Evolutionary conservation across 1,140 invertebrate species (phyloP), one percentile per base, ranked within the genome.

Genomic region (Drosophila virilis): DNA sequence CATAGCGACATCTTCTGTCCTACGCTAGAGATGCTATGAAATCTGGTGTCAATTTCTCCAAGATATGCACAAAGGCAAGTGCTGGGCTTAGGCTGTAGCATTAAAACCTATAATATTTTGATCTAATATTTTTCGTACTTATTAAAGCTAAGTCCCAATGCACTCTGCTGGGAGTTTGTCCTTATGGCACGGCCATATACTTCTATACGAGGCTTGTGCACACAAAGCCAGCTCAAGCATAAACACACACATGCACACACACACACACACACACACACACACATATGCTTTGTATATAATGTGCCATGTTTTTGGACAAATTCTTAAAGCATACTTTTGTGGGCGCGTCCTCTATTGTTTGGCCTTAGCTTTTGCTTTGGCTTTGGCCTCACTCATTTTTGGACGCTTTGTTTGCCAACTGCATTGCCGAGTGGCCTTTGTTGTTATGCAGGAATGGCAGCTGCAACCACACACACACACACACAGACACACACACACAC

Each of bases 241-340:
- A 62, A 50, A 45, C 43, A 22, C 33, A 65, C 38, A 57, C 50
- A 46, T 10, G 55, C 33, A 37, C 48, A 70, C 33, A 57, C 40
- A 28, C 22, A 38, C 22, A 43, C 17, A 22, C 45, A 10, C 28
- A 12, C 12, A 22, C 51, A 66, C 51, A 43, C 13, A 45, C 2
- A 42, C 13, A 52, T 35, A 40, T 22, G 33, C 15, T 71, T 43
- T 78, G 77, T 60, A 22, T 72, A 59, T 73, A 59, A 35, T 61
- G 58, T 64, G 64, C 71, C 10, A 50, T 55, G 61, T 66, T 75
- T 77, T 67, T 50, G 33, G 58, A 50, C 59, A 65, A 65, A 70
- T 80, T 85, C 77, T 83, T 88, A 79, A 88, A 86, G 83, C 84
- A 60, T 74, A 74, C 81, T 85, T 78, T 77, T 80, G 77, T 68